Base-by-base conservation (phyloP, 2,113 vertebrate species). In the Eclectus roratus region DNA sequence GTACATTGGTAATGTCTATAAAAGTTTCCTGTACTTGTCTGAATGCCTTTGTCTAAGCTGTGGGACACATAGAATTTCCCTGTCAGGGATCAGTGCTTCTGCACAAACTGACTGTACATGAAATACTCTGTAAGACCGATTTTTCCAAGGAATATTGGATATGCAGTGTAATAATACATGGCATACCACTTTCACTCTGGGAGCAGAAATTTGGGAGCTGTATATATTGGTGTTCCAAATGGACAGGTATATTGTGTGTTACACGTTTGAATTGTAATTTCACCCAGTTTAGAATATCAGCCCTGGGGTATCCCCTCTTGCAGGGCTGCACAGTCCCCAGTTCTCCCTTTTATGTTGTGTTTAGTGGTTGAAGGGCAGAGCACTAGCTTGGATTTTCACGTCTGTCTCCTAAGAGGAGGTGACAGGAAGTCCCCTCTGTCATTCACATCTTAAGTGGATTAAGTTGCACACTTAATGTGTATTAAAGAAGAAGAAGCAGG, bases 171-270 rank as follows among this genome's bases (percentile, higher is more conserved):
- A 47, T 11, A 47, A 35, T 14, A 7, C 20, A 3, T 1, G 16
- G 33, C 43, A 17, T 33, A 6, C 15, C 41, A 23, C 0, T 31
- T 43, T 29, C 2, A 0, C 31, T 71, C 14, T 29, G n/a, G 52
- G 31, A 71, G 19, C 46, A 53, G 44, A 39, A 52, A n/a, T 28
- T 15, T 53, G 56, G 63, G 39, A 55, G 31, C 69, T 3, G 3
- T n/a, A 17, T 71, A 3, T 47, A 8, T 9, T 25, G 17, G 6
- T 5, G 13, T 52, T 73, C 35, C 33, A 35, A 13, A 47, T 10
- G 58, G 49, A 14, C n/a, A 19, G 15, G 6, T 33, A 7, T 24
- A 19, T 23, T 56, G 37, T 41, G 21, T 53, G 37, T 41, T 35
- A 17, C 2, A 50, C 1, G 6, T 63, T 27, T 27, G 53, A 64